Percentiles rank a stretch among this genome's conserved stretches.
phyloP scores from a whole-genome alignment of 64 coral and sea anemone species.

The Montipora efflorescens region DNA sequence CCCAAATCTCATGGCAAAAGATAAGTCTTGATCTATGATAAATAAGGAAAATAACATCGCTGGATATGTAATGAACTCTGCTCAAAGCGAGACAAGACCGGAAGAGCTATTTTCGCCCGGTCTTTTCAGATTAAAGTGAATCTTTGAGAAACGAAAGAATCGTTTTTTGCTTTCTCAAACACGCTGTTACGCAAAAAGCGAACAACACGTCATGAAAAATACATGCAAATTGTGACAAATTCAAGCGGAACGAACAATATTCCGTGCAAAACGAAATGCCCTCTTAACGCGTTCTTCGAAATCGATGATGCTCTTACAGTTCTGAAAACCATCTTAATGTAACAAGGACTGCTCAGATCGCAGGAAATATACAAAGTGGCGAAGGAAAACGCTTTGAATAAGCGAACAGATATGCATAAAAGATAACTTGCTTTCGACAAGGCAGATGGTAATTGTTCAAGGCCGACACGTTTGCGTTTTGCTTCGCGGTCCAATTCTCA shows the following conservation, averaged over 20 bases:
- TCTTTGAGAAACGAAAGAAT: neutral
- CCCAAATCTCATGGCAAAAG: no score
- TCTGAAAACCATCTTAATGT: neutral
- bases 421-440: conserved; percentile 16
- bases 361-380: neutral
- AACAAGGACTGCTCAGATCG: neutral
- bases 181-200: conserved; percentile 13
- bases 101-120: neutral
- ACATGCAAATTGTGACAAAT: conserved; percentile 30
- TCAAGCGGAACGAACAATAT: conserved; percentile 28
- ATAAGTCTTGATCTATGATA: neutral
- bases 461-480: conserved; percentile 3
- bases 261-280: neutral
- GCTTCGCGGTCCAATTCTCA: neutral
- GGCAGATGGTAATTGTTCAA: conserved; percentile 44
- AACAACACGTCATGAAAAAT: conserved; percentile 48
- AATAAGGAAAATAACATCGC: neutral
- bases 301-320: neutral
- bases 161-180: neutral
- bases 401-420: conserved; percentile 36
- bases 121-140: neutral
- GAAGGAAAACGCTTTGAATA: neutral
- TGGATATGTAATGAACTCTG: neutral
- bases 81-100: neutral
- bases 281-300: neutral